Conservation (phyloP, 2,113 vertebrate species). For the Pongo pygmaeus region DNA sequence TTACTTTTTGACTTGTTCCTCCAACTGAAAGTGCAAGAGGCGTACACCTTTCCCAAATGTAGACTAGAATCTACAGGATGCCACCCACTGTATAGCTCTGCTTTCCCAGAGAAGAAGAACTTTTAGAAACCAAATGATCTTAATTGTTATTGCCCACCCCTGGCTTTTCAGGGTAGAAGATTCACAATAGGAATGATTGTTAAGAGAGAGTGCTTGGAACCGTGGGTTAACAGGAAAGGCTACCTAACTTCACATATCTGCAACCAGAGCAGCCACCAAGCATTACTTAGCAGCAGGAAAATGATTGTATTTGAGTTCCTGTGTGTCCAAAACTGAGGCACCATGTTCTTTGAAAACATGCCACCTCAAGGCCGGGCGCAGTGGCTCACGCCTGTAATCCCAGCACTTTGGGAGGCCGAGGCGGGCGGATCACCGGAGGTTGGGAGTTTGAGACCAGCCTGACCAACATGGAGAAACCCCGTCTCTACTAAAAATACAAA, state of each 20-base stretch:
- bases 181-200: slow-evolving; percentile 22
- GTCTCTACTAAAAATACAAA: too few species aligned
- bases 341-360: background rate
- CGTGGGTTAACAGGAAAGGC: background rate
- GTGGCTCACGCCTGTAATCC: too few species aligned
- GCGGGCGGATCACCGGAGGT: too few species aligned
- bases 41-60: background rate
- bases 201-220: slow-evolving; percentile 6
- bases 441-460: too few species aligned
- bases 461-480: too few species aligned
- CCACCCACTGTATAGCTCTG: background rate
- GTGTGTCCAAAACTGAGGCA: background rate
- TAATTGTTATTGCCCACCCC: background rate
- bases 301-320: background rate
- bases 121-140: slow-evolving; percentile 14
- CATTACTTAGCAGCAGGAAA: background rate
- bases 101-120: background rate
- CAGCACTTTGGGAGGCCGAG: too few species aligned
- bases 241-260: background rate
- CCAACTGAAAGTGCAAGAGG: slow-evolving; percentile 10
- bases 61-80: background rate
- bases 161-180: slow-evolving; percentile 26
- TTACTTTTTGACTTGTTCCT: slow-evolving; percentile 39
- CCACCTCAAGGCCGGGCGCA: background rate
- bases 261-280: background rate